Evolutionary conservation across 1,140 invertebrate species (phyloP).

Genomic region (Drosophila simulans): DNA sequence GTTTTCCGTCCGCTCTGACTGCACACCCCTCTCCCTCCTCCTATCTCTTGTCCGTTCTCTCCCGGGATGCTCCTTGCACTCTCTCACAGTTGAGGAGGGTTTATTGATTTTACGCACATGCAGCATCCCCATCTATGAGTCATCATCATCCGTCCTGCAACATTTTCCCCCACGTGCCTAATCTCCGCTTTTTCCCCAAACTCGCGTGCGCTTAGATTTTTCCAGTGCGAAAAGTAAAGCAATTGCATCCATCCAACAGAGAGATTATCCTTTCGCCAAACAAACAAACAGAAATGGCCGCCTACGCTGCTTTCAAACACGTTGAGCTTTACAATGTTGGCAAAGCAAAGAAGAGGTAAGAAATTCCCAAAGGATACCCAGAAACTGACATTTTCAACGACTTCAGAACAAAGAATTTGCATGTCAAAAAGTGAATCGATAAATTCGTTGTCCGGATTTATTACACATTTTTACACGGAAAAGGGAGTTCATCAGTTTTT

Average conservation of each 20-base stretch:
- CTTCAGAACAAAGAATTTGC: background rate
- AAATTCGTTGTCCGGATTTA: background rate
- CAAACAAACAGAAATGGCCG: conserved; percentile 86
- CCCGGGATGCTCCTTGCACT: conserved; percentile 33
- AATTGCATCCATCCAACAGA: conserved; percentile 36
- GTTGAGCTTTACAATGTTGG: conserved; percentile 90
- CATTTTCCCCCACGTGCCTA: conserved; percentile 34
- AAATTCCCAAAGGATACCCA: conserved; percentile 11
- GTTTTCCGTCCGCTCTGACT: background rate
- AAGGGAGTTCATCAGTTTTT: background rate
- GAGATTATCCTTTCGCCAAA: conserved; percentile 51
- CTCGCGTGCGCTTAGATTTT: conserved; percentile 39
- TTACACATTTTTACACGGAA: background rate
- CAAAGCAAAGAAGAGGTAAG: conserved; percentile 89
- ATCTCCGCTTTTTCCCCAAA: conserved; percentile 1
- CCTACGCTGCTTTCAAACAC: conserved; percentile 89
- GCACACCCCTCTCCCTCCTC: background rate
- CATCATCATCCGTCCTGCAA: conserved; percentile 47
- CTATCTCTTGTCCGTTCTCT: conserved; percentile 9
- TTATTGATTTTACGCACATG: conserved; percentile 63
- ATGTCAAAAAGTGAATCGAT: background rate
- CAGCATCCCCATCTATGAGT: conserved; percentile 36
- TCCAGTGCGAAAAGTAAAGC: conserved; percentile 47
- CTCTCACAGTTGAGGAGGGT: conserved; percentile 1
- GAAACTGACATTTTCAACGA: background rate